Evolutionary conservation across 1,140 invertebrate species (phyloP).

Genomic region (Drosophila busckii): DNA sequence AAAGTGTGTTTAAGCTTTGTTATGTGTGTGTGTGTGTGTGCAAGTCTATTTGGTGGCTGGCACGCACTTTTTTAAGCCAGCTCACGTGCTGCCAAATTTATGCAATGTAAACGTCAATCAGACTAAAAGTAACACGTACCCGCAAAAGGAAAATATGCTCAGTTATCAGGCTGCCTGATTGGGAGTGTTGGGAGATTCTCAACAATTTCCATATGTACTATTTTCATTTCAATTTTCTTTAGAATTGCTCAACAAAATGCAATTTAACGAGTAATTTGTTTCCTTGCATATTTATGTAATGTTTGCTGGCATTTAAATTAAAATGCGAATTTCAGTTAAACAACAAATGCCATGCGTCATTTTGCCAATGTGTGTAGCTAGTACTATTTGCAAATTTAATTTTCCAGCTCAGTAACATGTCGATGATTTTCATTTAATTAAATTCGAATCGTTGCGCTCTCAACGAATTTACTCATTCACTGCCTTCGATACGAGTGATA

Average conservation of each 20-base stretch:
- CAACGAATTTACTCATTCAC: conserved; percentile 10
- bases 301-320: too few relatives aligned
- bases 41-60: background rate
- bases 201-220: too few relatives aligned
- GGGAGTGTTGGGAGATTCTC: too few relatives aligned
- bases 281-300: too few relatives aligned
- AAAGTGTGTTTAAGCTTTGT: conserved; percentile 2
- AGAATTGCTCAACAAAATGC: too few relatives aligned
- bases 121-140: background rate
- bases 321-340: too few relatives aligned
- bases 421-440: conserved; percentile 48
- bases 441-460: conserved; percentile 37
- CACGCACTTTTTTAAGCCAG: conserved; percentile 34
- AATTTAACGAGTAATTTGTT: too few relatives aligned
- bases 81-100: conserved; percentile 16
- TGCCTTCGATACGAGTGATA: conserved; percentile 5
- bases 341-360: conserved; percentile 3
- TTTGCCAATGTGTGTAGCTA: conserved; percentile 6
- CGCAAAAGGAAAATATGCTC: conserved; percentile 6
- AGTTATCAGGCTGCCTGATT: too few relatives aligned
- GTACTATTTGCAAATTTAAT: conserved; percentile 15
- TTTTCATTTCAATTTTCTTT: too few relatives aligned
- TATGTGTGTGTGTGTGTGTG: conserved; percentile 1
- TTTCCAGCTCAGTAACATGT: conserved; percentile 30
- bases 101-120: conserved; percentile 22